Percentiles rank a stretch among this genome's conserved stretches.
phyloP scores from a whole-genome alignment of 2,888 invertebrate species.

The Nomada ruficornis region DNA sequence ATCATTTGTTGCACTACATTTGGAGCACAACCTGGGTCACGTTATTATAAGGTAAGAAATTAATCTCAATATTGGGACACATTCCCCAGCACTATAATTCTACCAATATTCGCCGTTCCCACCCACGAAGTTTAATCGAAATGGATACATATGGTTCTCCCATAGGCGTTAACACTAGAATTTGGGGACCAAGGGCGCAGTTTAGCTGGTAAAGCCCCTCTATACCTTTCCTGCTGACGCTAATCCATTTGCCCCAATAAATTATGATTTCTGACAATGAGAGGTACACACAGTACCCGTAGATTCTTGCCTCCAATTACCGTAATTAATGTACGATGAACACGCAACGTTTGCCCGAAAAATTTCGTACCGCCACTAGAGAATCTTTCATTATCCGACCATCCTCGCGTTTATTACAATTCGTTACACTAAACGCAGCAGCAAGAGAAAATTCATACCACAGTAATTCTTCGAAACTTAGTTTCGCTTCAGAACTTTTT shows the following conservation, averaged over 20 bases:
- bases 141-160: neutral
- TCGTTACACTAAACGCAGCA: too few relatives aligned
- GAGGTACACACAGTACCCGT: neutral
- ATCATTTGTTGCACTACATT: too few relatives aligned
- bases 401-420: neutral
- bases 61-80: too few relatives aligned
- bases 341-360: slow-evolving; percentile 36
- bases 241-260: slow-evolving; percentile 57
- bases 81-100: neutral
- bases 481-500: too few relatives aligned
- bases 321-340: slow-evolving; percentile 43
- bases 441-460: too few relatives aligned
- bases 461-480: too few relatives aligned
- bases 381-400: neutral
- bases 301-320: slow-evolving; percentile 46
- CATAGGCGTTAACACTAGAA: neutral
- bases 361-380: neutral
- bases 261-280: slow-evolving; percentile 41
- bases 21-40: too few relatives aligned
- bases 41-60: too few relatives aligned
- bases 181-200: neutral
- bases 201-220: neutral
- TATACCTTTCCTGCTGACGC: slow-evolving; percentile 1
- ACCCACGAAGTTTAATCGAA: neutral
- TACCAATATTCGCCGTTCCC: neutral